A percentile compares a stretch with the other conserved stretches of the same genome.
phyloP scores from a whole-genome alignment of 2,888 invertebrate species.

The Drosophila siamana region DNA sequence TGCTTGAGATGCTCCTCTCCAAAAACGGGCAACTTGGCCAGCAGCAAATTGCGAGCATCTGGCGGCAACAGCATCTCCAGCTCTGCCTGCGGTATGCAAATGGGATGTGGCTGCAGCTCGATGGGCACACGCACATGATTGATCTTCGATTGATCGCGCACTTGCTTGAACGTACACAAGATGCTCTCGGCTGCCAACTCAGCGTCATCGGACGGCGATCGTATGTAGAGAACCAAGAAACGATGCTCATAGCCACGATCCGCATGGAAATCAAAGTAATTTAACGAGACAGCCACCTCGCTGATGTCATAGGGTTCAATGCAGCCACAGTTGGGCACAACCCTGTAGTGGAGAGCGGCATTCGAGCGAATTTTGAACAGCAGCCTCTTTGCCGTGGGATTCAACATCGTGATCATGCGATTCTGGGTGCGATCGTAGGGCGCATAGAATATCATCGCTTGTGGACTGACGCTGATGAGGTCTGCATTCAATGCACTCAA shows the following conservation, averaged over 20 bases:
- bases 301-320: conserved; percentile 41
- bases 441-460: conserved; percentile 50
- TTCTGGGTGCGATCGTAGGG: conserved; percentile 54
- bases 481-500: background rate
- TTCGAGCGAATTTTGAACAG: conserved; percentile 61
- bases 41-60: background rate
- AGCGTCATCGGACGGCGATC: background rate
- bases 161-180: conserved; percentile 26
- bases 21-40: background rate
- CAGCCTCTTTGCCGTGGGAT: conserved; percentile 30
- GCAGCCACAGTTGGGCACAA: conserved; percentile 43
- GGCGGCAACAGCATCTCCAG: background rate
- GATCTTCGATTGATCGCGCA: background rate
- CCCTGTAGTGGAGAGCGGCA: conserved; percentile 27
- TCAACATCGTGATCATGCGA: conserved; percentile 51
- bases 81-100: conserved; percentile 2
- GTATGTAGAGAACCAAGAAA: conserved; percentile 35
- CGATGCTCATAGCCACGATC: conserved; percentile 25
- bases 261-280: conserved; percentile 25
- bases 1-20: background rate
- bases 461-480: conserved; percentile 48
- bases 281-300: conserved; percentile 42
- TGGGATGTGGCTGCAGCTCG: conserved; percentile 14
- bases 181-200: background rate
- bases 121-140: conserved; percentile 13